A percentile compares a stretch with the other conserved stretches of the same genome.
Conservation (phyloP, 2,888 invertebrate species). For the Pristionchus mayeri region DNA sequence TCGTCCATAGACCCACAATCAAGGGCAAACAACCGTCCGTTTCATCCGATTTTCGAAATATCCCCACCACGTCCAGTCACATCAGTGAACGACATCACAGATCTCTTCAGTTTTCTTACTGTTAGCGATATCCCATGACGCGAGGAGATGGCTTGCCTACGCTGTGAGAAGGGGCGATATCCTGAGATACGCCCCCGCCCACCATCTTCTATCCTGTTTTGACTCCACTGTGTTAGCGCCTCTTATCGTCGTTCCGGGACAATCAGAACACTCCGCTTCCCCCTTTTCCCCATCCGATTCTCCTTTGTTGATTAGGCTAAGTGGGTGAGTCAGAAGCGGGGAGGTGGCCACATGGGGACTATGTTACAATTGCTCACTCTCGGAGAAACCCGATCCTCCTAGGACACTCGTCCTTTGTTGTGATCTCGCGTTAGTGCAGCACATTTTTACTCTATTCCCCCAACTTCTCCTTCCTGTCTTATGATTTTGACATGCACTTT, state of each 20-base stretch:
- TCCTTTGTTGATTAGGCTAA: constrained; percentile 1
- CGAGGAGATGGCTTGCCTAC: too few species aligned
- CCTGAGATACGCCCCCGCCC: too few species aligned
- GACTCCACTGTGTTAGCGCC: neutral
- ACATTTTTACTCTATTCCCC: neutral
- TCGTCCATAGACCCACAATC: neutral
- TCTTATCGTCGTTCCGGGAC: neutral
- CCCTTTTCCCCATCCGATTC: too few species aligned
- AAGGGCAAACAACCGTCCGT: neutral
- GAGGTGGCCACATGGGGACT: too few species aligned
- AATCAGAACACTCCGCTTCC: neutral
- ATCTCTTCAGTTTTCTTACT: constrained; percentile 35
- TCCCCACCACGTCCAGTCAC: neutral
- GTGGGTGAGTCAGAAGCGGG: too few species aligned
- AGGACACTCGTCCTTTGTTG: constrained; percentile 29
- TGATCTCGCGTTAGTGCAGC: neutral
- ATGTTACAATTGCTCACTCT: too few species aligned
- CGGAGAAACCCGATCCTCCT: neutral
- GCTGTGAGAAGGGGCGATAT: too few species aligned
- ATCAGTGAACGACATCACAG: neutral
- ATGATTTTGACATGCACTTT: too few species aligned
- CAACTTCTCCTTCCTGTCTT: too few species aligned
- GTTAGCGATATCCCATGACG: constrained; percentile 6
- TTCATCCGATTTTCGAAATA: neutral
- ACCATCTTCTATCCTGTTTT: constrained; percentile 11